phyloP scores from a whole-genome alignment of 2,888 invertebrate genomes.

The Apodemia duryi region DNA sequence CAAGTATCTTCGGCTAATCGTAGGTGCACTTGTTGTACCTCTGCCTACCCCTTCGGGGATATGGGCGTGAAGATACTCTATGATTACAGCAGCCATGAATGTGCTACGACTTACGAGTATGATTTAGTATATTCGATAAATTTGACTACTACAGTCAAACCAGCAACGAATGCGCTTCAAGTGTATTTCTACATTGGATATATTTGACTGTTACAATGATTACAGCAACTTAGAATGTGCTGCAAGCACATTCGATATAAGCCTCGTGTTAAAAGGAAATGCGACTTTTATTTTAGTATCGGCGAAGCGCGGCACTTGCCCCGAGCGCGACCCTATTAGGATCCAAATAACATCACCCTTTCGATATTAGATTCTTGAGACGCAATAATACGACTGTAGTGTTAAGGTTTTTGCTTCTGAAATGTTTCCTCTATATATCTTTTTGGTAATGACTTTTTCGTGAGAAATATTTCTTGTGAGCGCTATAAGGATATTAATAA shows the following conservation, averaged over 20 bases:
- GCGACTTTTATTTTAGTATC: constrained; percentile 23
- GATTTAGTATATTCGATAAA: too few relatives aligned
- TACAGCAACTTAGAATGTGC: too few relatives aligned
- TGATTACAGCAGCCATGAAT: too few relatives aligned
- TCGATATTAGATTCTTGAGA: constrained; percentile 18
- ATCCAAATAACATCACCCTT: constrained; percentile 23
- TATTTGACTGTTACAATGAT: too few relatives aligned
- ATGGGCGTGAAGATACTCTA: too few relatives aligned
- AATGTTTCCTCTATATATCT: constrained; percentile 1
- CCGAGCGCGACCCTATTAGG: constrained; percentile 25
- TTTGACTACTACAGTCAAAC: too few relatives aligned
- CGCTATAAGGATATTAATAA: neutral
- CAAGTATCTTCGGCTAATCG: too few relatives aligned
- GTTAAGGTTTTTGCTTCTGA: neutral
- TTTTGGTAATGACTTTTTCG: constrained; percentile 5
- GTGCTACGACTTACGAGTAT: too few relatives aligned
- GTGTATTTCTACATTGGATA: too few relatives aligned
- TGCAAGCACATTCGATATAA: neutral
- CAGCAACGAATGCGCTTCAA: too few relatives aligned
- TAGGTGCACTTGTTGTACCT: too few relatives aligned
- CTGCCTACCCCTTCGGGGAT: too few relatives aligned
- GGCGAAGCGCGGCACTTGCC: constrained; percentile 16
- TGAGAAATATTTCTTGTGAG: neutral
- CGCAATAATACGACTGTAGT: constrained; percentile 12
- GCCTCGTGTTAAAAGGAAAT: neutral